Conservation (phyloP, 2,797 vertebrate species). For the Neolamprologus multifasciatus region DNA sequence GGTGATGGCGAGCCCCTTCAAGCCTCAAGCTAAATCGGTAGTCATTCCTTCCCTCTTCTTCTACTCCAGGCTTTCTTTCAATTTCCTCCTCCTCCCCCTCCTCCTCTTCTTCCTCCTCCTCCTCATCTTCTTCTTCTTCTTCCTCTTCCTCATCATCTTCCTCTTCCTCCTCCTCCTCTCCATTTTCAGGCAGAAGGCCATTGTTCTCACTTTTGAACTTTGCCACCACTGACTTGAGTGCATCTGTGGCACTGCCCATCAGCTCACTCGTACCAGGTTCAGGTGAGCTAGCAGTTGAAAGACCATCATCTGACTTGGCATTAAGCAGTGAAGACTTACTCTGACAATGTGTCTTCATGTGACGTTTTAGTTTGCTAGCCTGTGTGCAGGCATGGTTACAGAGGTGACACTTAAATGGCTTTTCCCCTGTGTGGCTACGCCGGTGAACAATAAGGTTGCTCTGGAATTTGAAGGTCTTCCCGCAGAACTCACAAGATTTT, state of each 20-base stretch:
- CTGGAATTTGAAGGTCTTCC: constrained; percentile 99
- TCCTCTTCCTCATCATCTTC: constrained; percentile 94
- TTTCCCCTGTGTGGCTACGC: constrained; percentile 96
- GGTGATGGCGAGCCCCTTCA: constrained; percentile 92
- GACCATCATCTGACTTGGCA: constrained; percentile 91
- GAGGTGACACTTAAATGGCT: constrained; percentile 97
- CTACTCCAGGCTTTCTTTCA: constrained; percentile 74
- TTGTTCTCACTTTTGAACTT: constrained; percentile 97
- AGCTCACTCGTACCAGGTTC: constrained; percentile 94
- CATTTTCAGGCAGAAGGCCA: constrained; percentile 86
- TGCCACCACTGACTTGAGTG: constrained; percentile 94
- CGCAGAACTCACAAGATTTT: constrained; percentile 98
- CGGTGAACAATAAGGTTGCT: constrained; percentile 97
- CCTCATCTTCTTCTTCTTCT: constrained; percentile 89
- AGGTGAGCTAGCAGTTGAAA: constrained; percentile 90
- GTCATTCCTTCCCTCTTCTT: constrained; percentile 74
- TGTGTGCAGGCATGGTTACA: constrained; percentile 98
- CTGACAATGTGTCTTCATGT: constrained; percentile 99
- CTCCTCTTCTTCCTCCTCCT: constrained; percentile 86
- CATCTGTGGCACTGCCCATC: constrained; percentile 89
- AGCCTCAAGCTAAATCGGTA: constrained; percentile 89
- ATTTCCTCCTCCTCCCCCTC: constrained; percentile 85
- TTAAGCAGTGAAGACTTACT: constrained; percentile 87
- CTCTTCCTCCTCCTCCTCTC: constrained; percentile 92
- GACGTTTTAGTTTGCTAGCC: constrained; percentile 97